phyloP scores from a whole-genome alignment of 1,140 invertebrate species.

The Atta cephalotes region DNA sequence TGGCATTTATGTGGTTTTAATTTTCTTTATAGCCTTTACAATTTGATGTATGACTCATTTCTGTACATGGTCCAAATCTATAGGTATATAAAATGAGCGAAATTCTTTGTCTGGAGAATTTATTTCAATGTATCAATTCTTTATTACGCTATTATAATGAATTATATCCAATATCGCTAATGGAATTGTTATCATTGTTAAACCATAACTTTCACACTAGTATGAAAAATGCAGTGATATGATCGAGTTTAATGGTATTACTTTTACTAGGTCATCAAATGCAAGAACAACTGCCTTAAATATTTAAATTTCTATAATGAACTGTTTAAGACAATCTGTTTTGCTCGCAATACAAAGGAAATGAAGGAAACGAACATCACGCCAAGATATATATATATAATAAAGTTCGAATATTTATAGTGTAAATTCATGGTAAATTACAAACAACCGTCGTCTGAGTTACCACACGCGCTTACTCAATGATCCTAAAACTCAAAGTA shows the following conservation, averaged over 20 bases:
- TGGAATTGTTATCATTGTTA: slow-evolving; percentile 18
- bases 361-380: slow-evolving; percentile 42
- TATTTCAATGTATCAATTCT: slow-evolving; percentile 13
- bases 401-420: slow-evolving; percentile 58
- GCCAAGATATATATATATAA: slow-evolving; percentile 23
- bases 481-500: slow-evolving; percentile 47
- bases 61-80: too few relatives aligned
- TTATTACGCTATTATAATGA: background rate
- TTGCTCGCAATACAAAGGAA: slow-evolving; percentile 14
- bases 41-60: too few relatives aligned
- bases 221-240: slow-evolving; percentile 2
- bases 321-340: slow-evolving; percentile 43
- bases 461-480: slow-evolving; percentile 29
- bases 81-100: too few relatives aligned
- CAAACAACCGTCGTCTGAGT: slow-evolving; percentile 32
- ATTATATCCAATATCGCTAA: slow-evolving; percentile 5
- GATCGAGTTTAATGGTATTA: slow-evolving; percentile 9
- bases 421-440: slow-evolving; percentile 42
- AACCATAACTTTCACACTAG: slow-evolving; percentile 11
- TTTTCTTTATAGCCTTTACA: too few relatives aligned
- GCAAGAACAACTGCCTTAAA: slow-evolving; percentile 11
- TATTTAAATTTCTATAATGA: slow-evolving; percentile 53
- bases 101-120: background rate
- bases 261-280: slow-evolving; percentile 17
- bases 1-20: too few relatives aligned